Evolutionary conservation across 2,797 vertebrate species (phyloP), one percentile per base, ranked within the genome.

Genomic region (Danio jaintianensis): DNA sequence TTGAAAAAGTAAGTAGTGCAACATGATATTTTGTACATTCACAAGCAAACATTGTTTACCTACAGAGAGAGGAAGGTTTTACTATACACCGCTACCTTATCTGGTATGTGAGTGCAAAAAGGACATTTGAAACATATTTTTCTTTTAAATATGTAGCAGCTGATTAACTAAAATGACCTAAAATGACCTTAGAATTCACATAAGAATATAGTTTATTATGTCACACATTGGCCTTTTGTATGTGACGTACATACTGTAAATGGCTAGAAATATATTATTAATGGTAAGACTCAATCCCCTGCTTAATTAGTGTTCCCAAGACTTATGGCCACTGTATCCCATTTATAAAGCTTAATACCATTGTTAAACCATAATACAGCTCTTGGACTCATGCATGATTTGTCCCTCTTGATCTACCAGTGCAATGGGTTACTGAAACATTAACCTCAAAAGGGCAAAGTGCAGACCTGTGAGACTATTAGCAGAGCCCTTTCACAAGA

Each of bases 371-470:
- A n/a, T n/a, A n/a, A n/a, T n/a, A n/a, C 20, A 47, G 9, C 20
- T 58, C 22, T 66, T 29, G 7, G 56, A 55, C 62, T 48, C 38
- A 55, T 6, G 0, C 3, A 43, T 0, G 40, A 2, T 67, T 67
- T 58, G 62, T 2, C 15, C 47, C 62, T 6, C 38, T 16, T 45
- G 48, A 66, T 53, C 36, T 67, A 16, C 22, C 52, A 36, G 0
- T 56, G 38, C 29, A 64, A 66, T 36, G 53, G 20, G 62, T 58
- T 58, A 77, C 42, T 56, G 50, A 10, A 45, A 66, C 20, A 66
- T 76, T 76, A 66, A 77, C 62, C 40, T 12, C 40, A 18, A 47
- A 16, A 5, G 40, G 22, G 36, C 15, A 67, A 67, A 56, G 75
- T 52, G 15, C 15, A 67, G 16, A 29, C 48, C 18, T 72, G n/a